Percentiles rank a stretch among this genome's conserved stretches.
Conservation (phyloP, 1,140 invertebrate species). For the Hylaeus anthracinus region DNA sequence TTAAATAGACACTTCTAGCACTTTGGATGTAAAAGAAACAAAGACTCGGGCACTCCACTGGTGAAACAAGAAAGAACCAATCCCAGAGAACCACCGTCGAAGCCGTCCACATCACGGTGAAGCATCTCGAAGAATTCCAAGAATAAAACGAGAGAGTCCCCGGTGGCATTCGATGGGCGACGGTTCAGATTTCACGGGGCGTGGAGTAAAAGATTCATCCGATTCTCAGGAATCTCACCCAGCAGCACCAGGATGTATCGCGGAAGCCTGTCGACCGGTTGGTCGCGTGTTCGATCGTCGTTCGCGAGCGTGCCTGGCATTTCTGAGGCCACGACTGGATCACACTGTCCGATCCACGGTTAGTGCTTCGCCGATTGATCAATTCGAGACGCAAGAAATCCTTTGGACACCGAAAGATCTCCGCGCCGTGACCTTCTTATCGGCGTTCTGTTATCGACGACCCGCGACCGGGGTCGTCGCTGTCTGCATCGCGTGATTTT, state of each 20-base stretch:
- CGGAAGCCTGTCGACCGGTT: not conserved
- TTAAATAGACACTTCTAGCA: too few relatives aligned
- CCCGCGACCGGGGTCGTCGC: not conserved
- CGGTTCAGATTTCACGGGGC: too few relatives aligned
- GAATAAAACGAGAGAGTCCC: too few relatives aligned
- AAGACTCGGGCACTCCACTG: too few relatives aligned
- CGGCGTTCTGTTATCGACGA: constrained; percentile 7
- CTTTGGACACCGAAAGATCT: not conserved
- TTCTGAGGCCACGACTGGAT: not conserved
- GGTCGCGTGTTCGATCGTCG: not conserved
- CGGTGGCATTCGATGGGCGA: too few relatives aligned
- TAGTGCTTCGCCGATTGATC: not conserved
- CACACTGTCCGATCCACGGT: not conserved
- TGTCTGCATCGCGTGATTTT: too few relatives aligned
- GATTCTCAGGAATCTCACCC: not conserved
- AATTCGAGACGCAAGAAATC: not conserved
- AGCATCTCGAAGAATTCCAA: too few relatives aligned
- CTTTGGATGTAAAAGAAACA: too few relatives aligned
- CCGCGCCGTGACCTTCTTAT: constrained; percentile 25
- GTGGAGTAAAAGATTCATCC: too few relatives aligned
- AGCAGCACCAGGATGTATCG: not conserved
- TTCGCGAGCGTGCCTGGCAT: not conserved
- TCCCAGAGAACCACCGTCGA: too few relatives aligned
- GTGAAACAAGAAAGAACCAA: too few relatives aligned
- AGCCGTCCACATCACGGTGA: too few relatives aligned